Evolutionary conservation across 2,888 invertebrate genomes (phyloP).

Genomic region (Scaptomyza parva): DNA sequence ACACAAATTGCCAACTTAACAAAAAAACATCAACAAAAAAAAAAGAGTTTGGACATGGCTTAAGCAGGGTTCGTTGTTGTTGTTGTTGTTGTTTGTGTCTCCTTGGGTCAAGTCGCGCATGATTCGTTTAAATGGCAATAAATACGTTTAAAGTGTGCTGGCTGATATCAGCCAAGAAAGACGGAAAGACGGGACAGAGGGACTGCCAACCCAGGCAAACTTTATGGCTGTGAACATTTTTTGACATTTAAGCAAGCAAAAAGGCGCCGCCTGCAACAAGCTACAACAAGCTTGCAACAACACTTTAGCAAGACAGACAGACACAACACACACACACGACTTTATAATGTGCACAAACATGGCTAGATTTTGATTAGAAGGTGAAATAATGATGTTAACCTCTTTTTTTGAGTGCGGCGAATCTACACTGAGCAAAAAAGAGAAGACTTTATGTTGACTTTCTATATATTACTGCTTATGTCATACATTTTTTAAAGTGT

Average conservation of each 20-base stretch:
- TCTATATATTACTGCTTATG: neutral
- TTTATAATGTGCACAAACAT: slow-evolving; percentile 59
- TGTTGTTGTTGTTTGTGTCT: slow-evolving; percentile 5
- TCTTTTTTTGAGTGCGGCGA: slow-evolving; percentile 46
- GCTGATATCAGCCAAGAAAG: slow-evolving; percentile 51
- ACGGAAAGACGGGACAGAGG: neutral
- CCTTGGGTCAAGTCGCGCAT: slow-evolving; percentile 53
- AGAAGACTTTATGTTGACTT: neutral
- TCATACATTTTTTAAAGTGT: neutral
- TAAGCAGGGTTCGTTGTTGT: slow-evolving; percentile 15
- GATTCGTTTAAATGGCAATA: slow-evolving; percentile 62
- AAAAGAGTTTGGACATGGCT: slow-evolving; percentile 47
- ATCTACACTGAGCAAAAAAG: slow-evolving; percentile 11
- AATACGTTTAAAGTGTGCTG: slow-evolving; percentile 60
- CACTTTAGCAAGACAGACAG: slow-evolving; percentile 13
- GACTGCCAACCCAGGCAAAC: neutral
- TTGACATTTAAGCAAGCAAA: slow-evolving; percentile 73
- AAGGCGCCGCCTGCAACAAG: slow-evolving; percentile 65
- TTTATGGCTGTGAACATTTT: slow-evolving; percentile 52
- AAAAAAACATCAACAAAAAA: too few relatives aligned
- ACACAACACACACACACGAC: slow-evolving; percentile 46
- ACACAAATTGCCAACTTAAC: slow-evolving; percentile 66
- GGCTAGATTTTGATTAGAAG: slow-evolving; percentile 77
- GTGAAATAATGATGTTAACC: slow-evolving; percentile 82
- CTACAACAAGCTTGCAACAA: slow-evolving; percentile 17